Evolutionary conservation across 2,797 vertebrate genomes (phyloP).

Genomic region (Anisognathus igniventris): DNA sequence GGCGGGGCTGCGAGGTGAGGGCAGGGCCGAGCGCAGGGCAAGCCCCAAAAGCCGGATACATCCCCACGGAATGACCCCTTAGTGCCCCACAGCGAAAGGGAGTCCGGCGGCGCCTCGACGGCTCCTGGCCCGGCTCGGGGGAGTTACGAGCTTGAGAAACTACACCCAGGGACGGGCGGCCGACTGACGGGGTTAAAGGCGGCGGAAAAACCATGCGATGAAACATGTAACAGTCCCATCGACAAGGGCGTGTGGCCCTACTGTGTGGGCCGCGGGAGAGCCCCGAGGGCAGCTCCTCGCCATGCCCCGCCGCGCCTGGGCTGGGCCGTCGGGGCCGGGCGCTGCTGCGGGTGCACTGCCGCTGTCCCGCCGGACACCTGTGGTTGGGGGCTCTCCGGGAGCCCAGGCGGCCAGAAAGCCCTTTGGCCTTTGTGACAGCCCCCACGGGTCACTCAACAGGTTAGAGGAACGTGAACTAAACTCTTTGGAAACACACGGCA

Average conservation of each 20-base stretch:
- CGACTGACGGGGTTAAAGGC: background rate
- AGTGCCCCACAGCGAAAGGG: background rate
- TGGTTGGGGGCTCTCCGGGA: accelerated
- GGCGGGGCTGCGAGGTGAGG: background rate
- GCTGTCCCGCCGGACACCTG: background rate
- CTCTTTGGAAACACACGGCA: background rate
- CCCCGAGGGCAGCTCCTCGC: background rate
- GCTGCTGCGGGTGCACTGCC: background rate
- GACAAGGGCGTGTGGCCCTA: background rate
- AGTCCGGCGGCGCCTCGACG: background rate
- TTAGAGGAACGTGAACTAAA: background rate
- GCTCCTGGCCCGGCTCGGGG: background rate
- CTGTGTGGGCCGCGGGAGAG: background rate
- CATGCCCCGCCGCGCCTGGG: background rate
- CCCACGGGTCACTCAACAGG: background rate
- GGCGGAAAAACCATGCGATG: background rate
- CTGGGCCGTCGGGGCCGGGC: background rate
- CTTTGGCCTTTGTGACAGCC: background rate
- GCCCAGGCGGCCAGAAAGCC: background rate
- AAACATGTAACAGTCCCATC: background rate
- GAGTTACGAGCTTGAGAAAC: background rate
- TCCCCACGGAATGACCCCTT: background rate
- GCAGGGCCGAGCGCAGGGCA: background rate
- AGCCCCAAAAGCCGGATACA: background rate
- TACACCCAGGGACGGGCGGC: too few species aligned